Evolutionary conservation across 2,797 vertebrate genomes (phyloP).

Genomic region (Spea hammondii): DNA sequence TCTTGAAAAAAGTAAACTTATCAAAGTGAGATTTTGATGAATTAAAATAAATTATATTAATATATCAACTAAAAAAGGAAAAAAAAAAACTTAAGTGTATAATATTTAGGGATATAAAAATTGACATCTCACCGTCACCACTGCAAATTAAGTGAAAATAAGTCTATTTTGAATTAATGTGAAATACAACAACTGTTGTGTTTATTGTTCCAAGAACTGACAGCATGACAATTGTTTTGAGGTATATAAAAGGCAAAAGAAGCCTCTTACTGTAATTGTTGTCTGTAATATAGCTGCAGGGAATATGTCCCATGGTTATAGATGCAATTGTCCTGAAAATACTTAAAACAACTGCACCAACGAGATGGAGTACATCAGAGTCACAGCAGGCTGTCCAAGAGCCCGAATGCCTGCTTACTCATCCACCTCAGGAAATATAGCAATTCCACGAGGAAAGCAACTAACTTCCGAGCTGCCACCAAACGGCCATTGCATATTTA

Average conservation of each 20-base stretch:
- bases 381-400: slow-evolving; percentile 77
- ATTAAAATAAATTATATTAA: too few species aligned
- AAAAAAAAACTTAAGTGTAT: too few species aligned
- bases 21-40: too few species aligned
- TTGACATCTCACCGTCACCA: too few species aligned
- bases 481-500: slow-evolving; percentile 84
- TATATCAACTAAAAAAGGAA: too few species aligned
- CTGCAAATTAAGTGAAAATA: too few species aligned
- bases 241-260: slow-evolving; percentile 25
- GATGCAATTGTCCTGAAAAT: slow-evolving; percentile 77
- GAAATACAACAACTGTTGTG: not conserved
- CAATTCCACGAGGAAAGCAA: slow-evolving; percentile 83
- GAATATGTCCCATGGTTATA: slow-evolving; percentile 74
- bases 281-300: slow-evolving; percentile 72
- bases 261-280: slow-evolving; percentile 57
- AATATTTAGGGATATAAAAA: too few species aligned
- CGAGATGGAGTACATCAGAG: slow-evolving; percentile 84
- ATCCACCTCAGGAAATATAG: slow-evolving; percentile 72
- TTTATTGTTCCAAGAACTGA: slow-evolving; percentile 34
- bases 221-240: slow-evolving; percentile 15
- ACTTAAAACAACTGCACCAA: slow-evolving; percentile 80
- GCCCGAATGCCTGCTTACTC: slow-evolving; percentile 68
- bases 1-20: too few species aligned
- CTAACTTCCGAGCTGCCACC: slow-evolving; percentile 74
- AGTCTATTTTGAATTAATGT: not conserved